Evolutionary conservation across 53 echinoderm and acorn worm species (phyloP).

Genomic region (Patiria pectinifera): DNA sequence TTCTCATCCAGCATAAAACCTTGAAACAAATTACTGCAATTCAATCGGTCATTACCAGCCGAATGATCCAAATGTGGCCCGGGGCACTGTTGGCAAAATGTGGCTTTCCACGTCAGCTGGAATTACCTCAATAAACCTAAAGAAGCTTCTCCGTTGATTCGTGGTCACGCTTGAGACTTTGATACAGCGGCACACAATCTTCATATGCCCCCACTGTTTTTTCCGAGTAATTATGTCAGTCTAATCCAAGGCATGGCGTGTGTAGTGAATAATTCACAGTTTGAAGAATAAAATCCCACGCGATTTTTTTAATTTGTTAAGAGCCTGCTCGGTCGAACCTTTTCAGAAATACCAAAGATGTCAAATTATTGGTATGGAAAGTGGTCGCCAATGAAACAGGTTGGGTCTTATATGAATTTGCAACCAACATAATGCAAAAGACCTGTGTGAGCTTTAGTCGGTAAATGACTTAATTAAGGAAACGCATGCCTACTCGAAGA

Average conservation of each 20-base stretch:
- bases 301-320: background rate
- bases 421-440: background rate
- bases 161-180: background rate
- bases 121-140: background rate
- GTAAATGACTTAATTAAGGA: background rate
- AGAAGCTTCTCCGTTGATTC: background rate
- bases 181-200: background rate
- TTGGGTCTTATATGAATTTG: background rate
- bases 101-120: background rate
- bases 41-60: background rate
- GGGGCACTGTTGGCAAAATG: background rate
- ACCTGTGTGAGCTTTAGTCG: background rate
- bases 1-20: background rate
- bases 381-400: background rate
- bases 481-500: too few species aligned
- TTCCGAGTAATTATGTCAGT: too few species aligned
- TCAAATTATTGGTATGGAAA: background rate
- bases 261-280: too few species aligned
- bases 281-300: background rate
- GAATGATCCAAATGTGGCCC: background rate
- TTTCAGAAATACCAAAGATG: background rate
- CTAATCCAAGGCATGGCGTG: background rate
- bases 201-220: background rate
- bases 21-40: background rate
- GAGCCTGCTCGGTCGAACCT: background rate